Conservation (phyloP, 1,140 invertebrate species). For the Protaetia brevitarsis region DNA sequence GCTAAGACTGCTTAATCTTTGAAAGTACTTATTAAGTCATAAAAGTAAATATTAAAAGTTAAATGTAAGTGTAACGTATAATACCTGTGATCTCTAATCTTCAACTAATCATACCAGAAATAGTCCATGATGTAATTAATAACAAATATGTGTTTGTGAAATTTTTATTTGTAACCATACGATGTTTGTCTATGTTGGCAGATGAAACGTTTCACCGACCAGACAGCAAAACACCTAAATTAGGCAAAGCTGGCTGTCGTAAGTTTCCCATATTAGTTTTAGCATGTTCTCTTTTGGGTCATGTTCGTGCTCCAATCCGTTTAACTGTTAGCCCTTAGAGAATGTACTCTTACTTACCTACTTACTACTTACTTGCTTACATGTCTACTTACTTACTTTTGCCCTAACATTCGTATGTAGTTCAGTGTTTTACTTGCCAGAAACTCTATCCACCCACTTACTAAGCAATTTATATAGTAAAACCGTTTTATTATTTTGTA, state of each 20-base stretch:
- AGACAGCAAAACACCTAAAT: conserved; percentile 80
- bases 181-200: conserved; percentile 50
- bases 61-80: no score
- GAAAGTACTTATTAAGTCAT: no score
- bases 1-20: no score
- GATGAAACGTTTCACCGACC: conserved; percentile 75
- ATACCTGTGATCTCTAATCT: neutral
- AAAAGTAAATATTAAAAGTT: no score
- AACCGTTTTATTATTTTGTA: no score
- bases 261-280: conserved; percentile 51
- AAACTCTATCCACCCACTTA: no score
- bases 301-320: no score
- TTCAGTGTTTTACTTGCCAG: neutral
- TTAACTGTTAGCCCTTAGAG: no score
- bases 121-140: neutral
- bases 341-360: neutral
- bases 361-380: neutral
- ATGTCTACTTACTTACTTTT: neutral
- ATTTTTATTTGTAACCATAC: neutral
- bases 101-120: neutral
- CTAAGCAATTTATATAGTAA: no score
- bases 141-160: neutral
- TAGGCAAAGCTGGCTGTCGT: conserved; percentile 83
- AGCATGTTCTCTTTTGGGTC: conserved; percentile 29
- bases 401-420: neutral